These are phyloP conservation scores for Holcopasites calliopsidis DNA, from an alignment of 1,140 invertebrate species.

Conservation along the genomic window DNA sequence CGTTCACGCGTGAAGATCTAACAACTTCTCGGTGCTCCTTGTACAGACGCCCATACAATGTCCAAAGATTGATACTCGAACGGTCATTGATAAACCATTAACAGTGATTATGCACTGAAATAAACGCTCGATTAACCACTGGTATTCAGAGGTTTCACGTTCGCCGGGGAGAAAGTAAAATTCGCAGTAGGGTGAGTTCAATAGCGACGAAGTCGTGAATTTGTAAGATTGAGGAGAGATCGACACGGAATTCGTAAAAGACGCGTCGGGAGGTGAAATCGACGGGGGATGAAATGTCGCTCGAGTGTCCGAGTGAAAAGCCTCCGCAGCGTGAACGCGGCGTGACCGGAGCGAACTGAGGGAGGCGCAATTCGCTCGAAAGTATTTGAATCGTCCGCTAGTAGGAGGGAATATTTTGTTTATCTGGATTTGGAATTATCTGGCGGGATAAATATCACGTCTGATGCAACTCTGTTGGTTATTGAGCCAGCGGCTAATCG, in stretches of 20 bases:
- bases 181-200: neutral
- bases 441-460: constrained; percentile 73
- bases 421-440: constrained; percentile 72
- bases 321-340: neutral
- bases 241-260: no score
- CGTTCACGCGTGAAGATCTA: constrained; percentile 5
- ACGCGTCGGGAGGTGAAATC: no score
- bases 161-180: no score
- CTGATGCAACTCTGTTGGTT: constrained; percentile 75
- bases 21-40: neutral
- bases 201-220: neutral
- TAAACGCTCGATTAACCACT: no score
- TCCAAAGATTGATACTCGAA: neutral
- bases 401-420: constrained; percentile 69
- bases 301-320: no score
- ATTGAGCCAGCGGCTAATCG: constrained; percentile 73
- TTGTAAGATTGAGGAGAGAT: neutral
- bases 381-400: constrained; percentile 70
- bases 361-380: constrained; percentile 45
- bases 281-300: no score
- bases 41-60: neutral
- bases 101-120: no score
- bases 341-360: constrained; percentile 62
- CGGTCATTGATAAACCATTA: neutral
- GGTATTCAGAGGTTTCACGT: no score